Conservation (phyloP, 2,888 invertebrate species). For the Entomobrya proxima region DNA sequence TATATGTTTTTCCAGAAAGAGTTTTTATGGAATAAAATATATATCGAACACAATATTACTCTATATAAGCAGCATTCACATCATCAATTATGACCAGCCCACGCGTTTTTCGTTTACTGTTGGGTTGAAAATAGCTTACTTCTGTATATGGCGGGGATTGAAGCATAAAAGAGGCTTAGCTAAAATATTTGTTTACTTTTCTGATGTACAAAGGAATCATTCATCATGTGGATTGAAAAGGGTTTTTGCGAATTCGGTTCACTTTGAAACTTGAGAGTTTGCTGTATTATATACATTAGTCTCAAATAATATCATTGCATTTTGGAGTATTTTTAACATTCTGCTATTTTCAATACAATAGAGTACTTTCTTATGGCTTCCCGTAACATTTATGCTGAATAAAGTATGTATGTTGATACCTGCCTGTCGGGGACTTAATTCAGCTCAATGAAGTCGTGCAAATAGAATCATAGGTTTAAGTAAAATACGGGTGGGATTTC, state of each 20-base stretch:
- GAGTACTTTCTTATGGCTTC: no score
- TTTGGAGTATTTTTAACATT: no score
- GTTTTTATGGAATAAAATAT: neutral
- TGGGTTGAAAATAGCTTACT: neutral
- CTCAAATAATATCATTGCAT: no score
- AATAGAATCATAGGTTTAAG: no score
- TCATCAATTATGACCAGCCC: constrained; percentile 25
- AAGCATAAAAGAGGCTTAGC: neutral
- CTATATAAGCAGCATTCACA: neutral
- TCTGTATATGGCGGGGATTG: neutral
- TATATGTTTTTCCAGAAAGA: neutral
- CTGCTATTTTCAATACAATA: no score
- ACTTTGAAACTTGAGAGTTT: neutral
- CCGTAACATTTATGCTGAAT: no score
- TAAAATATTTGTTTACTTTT: constrained; percentile 19
- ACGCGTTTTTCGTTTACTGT: neutral
- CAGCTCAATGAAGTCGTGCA: no score
- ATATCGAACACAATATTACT: neutral
- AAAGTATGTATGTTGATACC: no score
- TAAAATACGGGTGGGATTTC: no score
- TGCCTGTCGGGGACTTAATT: no score
- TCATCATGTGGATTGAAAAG: constrained; percentile 15
- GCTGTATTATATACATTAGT: neutral
- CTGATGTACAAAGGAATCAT: constrained; percentile 14
- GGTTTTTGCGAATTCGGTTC: neutral